A percentile compares a stretch with the other conserved stretches of the same genome.
Conservation (phyloP, 2,888 invertebrate species). For the Mycalesis mineus region DNA sequence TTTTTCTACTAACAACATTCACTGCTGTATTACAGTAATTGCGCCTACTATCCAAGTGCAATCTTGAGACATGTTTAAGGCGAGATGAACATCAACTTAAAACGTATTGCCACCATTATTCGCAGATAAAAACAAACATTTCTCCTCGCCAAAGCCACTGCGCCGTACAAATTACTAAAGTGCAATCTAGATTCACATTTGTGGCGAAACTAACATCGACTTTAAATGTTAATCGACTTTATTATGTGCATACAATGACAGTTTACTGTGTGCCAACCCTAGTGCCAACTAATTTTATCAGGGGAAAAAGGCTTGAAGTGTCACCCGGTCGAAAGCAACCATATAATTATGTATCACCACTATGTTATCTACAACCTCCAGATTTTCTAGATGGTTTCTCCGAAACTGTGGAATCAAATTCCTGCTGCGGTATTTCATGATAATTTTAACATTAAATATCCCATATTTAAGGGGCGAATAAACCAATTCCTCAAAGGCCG, state of each 20-base stretch:
- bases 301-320: too few relatives aligned
- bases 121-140: neutral
- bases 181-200: neutral
- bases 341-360: too few relatives aligned
- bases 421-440: too few relatives aligned
- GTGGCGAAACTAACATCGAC: neutral
- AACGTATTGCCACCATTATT: neutral
- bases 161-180: neutral
- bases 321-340: too few relatives aligned
- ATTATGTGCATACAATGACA: neutral
- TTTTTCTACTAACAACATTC: neutral
- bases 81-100: conserved; percentile 1
- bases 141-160: neutral
- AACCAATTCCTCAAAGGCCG: too few relatives aligned
- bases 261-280: neutral
- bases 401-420: too few relatives aligned
- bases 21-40: neutral
- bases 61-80: neutral
- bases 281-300: too few relatives aligned
- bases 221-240: neutral
- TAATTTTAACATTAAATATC: too few relatives aligned
- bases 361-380: too few relatives aligned
- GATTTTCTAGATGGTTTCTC: too few relatives aligned
- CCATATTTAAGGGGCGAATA: too few relatives aligned
- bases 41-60: neutral